Evolutionary conservation across 64 coral and sea anemone genomes (phyloP).

Genomic region (Exaiptasia diaphana): DNA sequence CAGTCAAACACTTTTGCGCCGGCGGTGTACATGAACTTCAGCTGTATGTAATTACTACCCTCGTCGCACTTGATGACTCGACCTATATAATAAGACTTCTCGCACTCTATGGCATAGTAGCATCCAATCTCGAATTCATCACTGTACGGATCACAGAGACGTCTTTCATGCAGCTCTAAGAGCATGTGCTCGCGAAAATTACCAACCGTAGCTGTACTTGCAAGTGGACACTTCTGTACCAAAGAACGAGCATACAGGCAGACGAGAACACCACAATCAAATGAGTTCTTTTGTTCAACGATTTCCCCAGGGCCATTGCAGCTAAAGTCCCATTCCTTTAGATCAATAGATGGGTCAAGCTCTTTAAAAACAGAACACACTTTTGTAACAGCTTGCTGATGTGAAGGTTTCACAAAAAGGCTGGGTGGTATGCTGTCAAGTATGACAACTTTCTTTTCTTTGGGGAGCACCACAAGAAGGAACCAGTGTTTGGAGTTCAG

Average conservation of each 20-base stretch:
- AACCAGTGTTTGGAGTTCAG: conserved; percentile 6
- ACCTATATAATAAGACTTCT: conserved; percentile 52
- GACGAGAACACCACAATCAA: conserved; percentile 62
- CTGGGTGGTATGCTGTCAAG: conserved; percentile 36
- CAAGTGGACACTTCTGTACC: background rate
- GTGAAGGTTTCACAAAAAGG: conserved; percentile 14
- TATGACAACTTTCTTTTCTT: background rate
- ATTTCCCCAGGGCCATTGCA: conserved; percentile 21
- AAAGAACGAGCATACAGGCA: conserved; percentile 53
- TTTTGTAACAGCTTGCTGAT: conserved; percentile 7
- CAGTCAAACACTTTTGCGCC: conserved; percentile 44
- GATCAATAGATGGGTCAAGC: conserved; percentile 43
- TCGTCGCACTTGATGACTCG: conserved; percentile 18
- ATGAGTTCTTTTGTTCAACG: conserved; percentile 41
- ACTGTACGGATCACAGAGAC: conserved; percentile 9
- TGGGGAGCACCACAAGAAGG: background rate
- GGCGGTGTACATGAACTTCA: conserved; percentile 59
- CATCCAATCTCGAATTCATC: background rate
- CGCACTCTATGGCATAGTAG: conserved; percentile 43
- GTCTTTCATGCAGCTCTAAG: conserved; percentile 22
- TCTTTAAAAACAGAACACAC: conserved; percentile 45
- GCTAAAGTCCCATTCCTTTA: conserved; percentile 28
- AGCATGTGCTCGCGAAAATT: conserved; percentile 34
- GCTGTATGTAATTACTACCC: conserved; percentile 6
- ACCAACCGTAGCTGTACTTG: conserved; percentile 9